A percentile compares a stretch with the other conserved stretches of the same genome.
Conservation (phyloP, 2,113 vertebrate genomes). For the Antennarius striatus region DNA sequence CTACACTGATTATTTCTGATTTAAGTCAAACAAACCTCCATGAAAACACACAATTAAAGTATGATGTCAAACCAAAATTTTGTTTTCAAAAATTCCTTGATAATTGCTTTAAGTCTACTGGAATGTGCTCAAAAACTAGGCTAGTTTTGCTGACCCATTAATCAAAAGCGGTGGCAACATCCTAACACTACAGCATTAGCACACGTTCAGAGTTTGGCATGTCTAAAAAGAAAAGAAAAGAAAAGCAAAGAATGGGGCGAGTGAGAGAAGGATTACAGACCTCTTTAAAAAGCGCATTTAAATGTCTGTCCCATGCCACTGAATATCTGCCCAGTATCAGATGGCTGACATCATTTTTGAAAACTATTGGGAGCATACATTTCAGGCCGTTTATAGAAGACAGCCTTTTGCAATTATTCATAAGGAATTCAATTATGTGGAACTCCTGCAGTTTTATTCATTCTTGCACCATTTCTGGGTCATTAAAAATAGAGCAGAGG, state of each 20-base stretch:
- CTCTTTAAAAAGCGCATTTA: constrained; percentile 55
- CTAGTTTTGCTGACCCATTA: constrained; percentile 7
- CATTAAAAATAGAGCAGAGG: no score
- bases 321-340: constrained; percentile 39
- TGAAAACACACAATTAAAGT: no score
- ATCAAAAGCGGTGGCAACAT: constrained; percentile 15
- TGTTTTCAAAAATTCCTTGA: not conserved
- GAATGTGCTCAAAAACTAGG: not conserved
- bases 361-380: constrained; percentile 42
- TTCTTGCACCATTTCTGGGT: not conserved
- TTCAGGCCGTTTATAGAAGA: constrained; percentile 48
- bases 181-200: constrained; percentile 5
- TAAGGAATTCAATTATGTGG: not conserved
- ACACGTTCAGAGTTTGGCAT: constrained; percentile 27
- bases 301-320: constrained; percentile 35
- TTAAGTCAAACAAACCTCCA: not conserved
- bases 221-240: constrained; percentile 18
- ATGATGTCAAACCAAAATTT: no score
- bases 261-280: constrained; percentile 37
- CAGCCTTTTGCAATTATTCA: constrained; percentile 2
- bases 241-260: not conserved
- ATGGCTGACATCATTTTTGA: constrained; percentile 47
- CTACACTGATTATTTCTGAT: not conserved
- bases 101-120: not conserved
- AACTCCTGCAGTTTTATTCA: constrained; percentile 1